These are phyloP conservation scores for Aphis craccivora DNA, from an alignment of 1,140 invertebrate species.

Conservation along the genomic window DNA sequence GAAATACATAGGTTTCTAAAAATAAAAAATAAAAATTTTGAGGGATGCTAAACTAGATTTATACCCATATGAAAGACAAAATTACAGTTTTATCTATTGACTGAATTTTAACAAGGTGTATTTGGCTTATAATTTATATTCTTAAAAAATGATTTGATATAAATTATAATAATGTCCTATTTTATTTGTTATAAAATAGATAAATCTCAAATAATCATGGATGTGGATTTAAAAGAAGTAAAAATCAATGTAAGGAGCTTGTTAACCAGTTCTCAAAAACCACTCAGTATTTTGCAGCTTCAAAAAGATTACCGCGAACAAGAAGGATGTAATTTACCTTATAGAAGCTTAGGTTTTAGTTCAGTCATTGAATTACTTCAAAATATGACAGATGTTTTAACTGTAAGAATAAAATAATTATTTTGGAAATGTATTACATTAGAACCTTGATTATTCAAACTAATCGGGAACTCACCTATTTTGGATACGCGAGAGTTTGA, in stretches of 20 bases:
- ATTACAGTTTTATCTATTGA: not conserved
- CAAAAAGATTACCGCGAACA: conserved; percentile 1
- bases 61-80: no score
- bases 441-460: no score
- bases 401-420: not conserved
- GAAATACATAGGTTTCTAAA: no score
- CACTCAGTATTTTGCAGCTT: conserved; percentile 27
- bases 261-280: conserved; percentile 32
- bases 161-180: not conserved
- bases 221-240: not conserved
- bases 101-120: not conserved
- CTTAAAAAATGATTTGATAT: not conserved
- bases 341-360: conserved; percentile 7
- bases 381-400: conserved; percentile 32
- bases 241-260: conserved; percentile 39
- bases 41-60: no score
- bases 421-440: not conserved
- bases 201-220: not conserved
- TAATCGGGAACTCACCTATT: no score
- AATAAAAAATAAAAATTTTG: no score
- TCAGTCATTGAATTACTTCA: conserved; percentile 48
- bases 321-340: conserved; percentile 27
- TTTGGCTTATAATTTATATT: not conserved
- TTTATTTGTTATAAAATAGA: not conserved
- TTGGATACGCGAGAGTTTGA: no score